Evolutionary conservation across 1,140 invertebrate species (phyloP).

Genomic region (Anoplolepis gracilipes): DNA sequence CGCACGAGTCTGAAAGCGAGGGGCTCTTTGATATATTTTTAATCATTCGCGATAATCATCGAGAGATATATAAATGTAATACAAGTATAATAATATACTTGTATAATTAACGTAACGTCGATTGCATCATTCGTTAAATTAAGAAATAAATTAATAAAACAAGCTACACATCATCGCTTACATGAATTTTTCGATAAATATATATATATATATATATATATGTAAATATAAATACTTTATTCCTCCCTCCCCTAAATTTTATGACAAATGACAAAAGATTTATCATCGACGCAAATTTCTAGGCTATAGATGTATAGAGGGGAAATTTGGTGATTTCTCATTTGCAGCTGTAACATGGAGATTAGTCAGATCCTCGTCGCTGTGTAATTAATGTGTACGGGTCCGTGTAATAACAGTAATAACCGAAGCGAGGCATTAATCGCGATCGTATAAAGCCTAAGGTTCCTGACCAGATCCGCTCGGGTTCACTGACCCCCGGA

Average conservation of each 20-base stretch:
- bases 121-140: not conserved
- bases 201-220: too few relatives aligned
- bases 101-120: not conserved
- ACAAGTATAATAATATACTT: not conserved
- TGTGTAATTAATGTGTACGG: conserved; percentile 26
- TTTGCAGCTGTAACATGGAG: not conserved
- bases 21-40: not conserved
- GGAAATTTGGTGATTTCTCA: conserved; percentile 15
- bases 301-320: too few relatives aligned
- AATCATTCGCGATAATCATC: not conserved
- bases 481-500: conserved; percentile 77
- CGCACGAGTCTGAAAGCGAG: not conserved
- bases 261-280: not conserved
- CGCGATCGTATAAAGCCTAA: conserved; percentile 41
- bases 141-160: conserved; percentile 4
- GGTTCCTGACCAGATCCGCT: conserved; percentile 56
- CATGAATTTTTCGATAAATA: not conserved
- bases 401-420: conserved; percentile 17
- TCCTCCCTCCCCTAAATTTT: too few relatives aligned
- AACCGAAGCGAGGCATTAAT: conserved; percentile 32
- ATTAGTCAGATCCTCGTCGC: conserved; percentile 13
- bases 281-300: not conserved
- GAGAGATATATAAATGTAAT: too few relatives aligned
- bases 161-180: not conserved
- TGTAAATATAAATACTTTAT: too few relatives aligned